phyloP scores from a whole-genome alignment of 2,113 vertebrate genomes.

The Clarias batrachus region DNA sequence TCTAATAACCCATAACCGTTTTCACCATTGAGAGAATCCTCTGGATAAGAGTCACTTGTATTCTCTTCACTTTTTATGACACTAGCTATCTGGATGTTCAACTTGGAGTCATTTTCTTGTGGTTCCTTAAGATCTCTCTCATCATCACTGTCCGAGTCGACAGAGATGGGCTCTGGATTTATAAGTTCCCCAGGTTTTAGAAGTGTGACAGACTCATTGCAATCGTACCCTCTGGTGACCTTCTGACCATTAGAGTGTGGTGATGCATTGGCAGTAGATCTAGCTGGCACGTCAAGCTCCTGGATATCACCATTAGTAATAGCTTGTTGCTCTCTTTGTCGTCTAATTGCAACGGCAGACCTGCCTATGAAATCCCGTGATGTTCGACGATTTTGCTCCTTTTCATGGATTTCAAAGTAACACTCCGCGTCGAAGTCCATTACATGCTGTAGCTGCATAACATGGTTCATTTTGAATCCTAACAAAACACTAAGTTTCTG shows the following conservation, averaged over 20 bases:
- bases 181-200: conserved; percentile 61
- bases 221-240: conserved; percentile 51
- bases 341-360: conserved; percentile 64
- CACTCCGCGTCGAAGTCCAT: conserved; percentile 80
- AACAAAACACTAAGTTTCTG: conserved; percentile 82
- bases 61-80: conserved; percentile 40
- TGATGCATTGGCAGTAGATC: conserved; percentile 39
- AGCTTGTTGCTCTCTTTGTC: conserved; percentile 49
- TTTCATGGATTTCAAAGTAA: conserved; percentile 75
- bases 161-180: conserved; percentile 69
- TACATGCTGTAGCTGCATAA: conserved; percentile 83
- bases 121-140: conserved; percentile 57
- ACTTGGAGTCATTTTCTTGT: conserved; percentile 43
- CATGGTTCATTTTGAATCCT: conserved; percentile 92
- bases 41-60: conserved; percentile 78
- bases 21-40: conserved; percentile 73
- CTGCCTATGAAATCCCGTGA: conserved; percentile 77
- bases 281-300: conserved; percentile 25
- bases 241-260: conserved; percentile 55
- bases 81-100: conserved; percentile 6
- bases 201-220: conserved; percentile 67
- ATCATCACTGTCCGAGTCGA: conserved; percentile 73
- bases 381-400: conserved; percentile 72
- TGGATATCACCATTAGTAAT: conserved; percentile 55
- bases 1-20: conserved; percentile 77